Conservation (phyloP, 1,140 invertebrate genomes). For the Drosophila arizonae region DNA sequence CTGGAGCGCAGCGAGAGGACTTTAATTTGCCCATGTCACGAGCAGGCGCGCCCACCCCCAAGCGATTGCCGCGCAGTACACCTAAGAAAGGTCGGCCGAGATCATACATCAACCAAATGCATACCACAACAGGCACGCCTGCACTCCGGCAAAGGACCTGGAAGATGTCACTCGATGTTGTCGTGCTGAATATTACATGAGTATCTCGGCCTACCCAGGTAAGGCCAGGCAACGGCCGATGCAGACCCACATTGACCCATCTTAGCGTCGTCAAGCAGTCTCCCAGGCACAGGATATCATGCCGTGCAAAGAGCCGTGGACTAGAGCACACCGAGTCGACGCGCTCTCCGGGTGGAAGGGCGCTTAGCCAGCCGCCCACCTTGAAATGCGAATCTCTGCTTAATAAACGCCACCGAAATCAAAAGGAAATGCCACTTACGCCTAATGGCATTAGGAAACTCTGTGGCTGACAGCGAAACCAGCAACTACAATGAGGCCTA, state of each 20-base stretch:
- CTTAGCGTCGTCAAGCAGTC: constrained; percentile 57
- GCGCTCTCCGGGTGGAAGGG: background rate
- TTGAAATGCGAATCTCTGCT: constrained; percentile 47
- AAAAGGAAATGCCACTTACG: constrained; percentile 79
- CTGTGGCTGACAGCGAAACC: constrained; percentile 39
- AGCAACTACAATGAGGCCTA: constrained; percentile 37
- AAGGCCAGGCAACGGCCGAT: constrained; percentile 3
- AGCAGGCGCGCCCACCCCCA: constrained; percentile 30
- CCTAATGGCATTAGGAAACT: constrained; percentile 69
- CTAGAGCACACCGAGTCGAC: no score
- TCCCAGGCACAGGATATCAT: constrained; percentile 11
- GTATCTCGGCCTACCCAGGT: constrained; percentile 22
- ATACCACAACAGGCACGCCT: constrained; percentile 33
- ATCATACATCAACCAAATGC: constrained; percentile 64
- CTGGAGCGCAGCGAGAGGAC: constrained; percentile 22
- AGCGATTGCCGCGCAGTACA: constrained; percentile 24
- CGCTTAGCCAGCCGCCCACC: constrained; percentile 13
- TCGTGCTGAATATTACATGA: constrained; percentile 72
- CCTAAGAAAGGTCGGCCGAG: constrained; percentile 43
- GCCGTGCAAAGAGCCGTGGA: background rate
- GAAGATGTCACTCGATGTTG: constrained; percentile 66
- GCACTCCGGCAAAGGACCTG: constrained; percentile 38
- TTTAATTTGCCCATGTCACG: constrained; percentile 40
- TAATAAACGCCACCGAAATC: constrained; percentile 80
- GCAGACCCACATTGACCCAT: constrained; percentile 58